Evolutionary conservation across 2,888 invertebrate species (phyloP).

Genomic region (Sceliomorpha sp.): DNA sequence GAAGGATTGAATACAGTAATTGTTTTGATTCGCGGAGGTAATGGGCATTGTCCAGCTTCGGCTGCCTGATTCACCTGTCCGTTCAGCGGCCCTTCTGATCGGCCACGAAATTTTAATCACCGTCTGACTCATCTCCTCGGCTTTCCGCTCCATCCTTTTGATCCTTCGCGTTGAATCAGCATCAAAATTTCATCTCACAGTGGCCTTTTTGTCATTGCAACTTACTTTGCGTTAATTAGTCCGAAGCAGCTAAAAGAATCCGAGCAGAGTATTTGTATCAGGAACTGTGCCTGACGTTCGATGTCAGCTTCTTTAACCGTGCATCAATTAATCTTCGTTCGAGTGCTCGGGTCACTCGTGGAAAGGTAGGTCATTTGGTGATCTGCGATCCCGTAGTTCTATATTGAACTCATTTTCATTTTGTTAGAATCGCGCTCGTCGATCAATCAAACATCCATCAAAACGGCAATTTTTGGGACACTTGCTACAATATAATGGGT

Average conservation of each 20-base stretch:
- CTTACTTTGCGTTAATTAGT: no score
- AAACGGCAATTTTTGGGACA: conserved; percentile 3
- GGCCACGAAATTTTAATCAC: conserved; percentile 31
- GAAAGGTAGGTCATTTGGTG: conserved; percentile 11
- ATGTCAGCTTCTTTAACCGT: not conserved
- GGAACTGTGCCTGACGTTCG: not conserved
- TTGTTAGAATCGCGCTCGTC: conserved; percentile 11
- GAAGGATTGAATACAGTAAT: conserved; percentile 15
- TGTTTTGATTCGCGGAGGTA: conserved; percentile 28
- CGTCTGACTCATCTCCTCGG: conserved; percentile 27
- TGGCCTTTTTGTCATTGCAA: no score
- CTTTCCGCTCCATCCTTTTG: conserved; percentile 18
- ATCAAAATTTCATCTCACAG: no score
- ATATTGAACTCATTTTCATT: conserved; percentile 2
- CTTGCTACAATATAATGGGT: conserved; percentile 22
- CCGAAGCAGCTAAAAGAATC: no score
- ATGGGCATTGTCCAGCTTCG: conserved; percentile 11
- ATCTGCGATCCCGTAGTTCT: conserved; percentile 19
- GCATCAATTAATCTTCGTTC: conserved; percentile 7
- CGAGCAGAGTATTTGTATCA: no score
- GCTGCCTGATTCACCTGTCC: conserved; percentile 32
- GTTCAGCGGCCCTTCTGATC: conserved; percentile 17
- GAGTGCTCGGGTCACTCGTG: conserved; percentile 3
- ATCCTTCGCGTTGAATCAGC: no score
- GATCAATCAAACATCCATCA: conserved; percentile 27